Conservation (phyloP, 2,888 invertebrate species). For the Resseliella maxima region DNA sequence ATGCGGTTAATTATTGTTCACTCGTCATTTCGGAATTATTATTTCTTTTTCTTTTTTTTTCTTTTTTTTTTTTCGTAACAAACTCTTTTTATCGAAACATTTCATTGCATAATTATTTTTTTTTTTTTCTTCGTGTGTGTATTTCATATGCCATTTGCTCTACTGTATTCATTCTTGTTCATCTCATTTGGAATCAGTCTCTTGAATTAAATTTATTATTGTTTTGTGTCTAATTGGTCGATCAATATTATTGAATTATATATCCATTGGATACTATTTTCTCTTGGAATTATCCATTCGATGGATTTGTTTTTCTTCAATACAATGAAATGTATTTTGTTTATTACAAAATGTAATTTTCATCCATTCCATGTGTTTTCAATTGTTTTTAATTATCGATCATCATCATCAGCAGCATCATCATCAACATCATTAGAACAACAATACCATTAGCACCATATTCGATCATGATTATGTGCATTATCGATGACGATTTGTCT, state of each 20-base stretch:
- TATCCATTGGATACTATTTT: no score
- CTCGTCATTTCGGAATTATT: not conserved
- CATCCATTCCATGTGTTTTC: no score
- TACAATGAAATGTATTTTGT: no score
- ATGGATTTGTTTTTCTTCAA: no score
- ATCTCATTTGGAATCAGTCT: not conserved
- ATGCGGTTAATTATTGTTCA: conserved; percentile 44
- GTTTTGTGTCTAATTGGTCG: not conserved
- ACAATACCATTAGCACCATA: no score
- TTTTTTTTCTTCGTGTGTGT: not conserved
- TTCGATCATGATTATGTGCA: no score
- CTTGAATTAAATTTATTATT: not conserved
- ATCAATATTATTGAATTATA: no score
- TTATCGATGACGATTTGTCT: conserved; percentile 1
- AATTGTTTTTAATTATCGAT: no score
- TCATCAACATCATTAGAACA: no score
- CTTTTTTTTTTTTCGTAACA: not conserved
- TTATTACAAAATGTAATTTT: no score
- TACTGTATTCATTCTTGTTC: not conserved
- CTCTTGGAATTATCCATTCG: no score
- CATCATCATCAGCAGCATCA: no score
- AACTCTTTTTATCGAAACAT: not conserved
- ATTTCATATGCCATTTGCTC: not conserved
- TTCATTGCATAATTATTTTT: not conserved
- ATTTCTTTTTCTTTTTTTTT: not conserved